These are phyloP conservation scores for Gymnoscopelus braueri DNA, from an alignment of 2,797 vertebrate genomes.

Conservation along the genomic window DNA sequence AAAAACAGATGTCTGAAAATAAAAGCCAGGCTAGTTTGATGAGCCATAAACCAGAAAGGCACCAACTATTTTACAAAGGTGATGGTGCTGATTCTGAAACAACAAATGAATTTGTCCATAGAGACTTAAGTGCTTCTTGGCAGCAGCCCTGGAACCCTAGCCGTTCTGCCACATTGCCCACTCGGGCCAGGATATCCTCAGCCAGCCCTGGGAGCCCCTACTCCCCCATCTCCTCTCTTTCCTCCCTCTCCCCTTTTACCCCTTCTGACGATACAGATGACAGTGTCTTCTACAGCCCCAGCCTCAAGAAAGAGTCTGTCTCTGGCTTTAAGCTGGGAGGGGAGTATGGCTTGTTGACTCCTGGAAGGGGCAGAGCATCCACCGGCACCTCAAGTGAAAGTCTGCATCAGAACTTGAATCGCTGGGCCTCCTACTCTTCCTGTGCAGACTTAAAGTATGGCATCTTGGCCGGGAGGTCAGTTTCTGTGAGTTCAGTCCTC, in stretches of 20 bases:
- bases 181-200: slow-evolving; percentile 52
- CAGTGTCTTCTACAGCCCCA: slow-evolving; percentile 78
- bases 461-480: slow-evolving; percentile 74
- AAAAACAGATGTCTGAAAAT: slow-evolving; percentile 31
- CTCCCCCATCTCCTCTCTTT: slow-evolving; percentile 69
- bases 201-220: slow-evolving; percentile 67
- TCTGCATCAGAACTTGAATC: slow-evolving; percentile 39
- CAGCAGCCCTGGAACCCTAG: slow-evolving; percentile 25
- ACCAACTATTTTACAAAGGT: slow-evolving; percentile 35
- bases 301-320: slow-evolving; percentile 56
- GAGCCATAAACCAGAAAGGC: slow-evolving; percentile 27
- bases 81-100: slow-evolving; percentile 38
- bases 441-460: slow-evolving; percentile 83
- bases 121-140: slow-evolving; percentile 48
- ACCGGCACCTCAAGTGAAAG: slow-evolving; percentile 55
- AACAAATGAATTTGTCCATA: slow-evolving; percentile 41
- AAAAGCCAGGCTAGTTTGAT: slow-evolving; percentile 34
- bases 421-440: slow-evolving; percentile 51
- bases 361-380: slow-evolving; percentile 60
- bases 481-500: slow-evolving; percentile 79
- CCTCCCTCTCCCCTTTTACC: slow-evolving; percentile 59
- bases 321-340: slow-evolving; percentile 64
- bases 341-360: slow-evolving; percentile 41
- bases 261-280: slow-evolving; percentile 67
- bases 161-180: slow-evolving; percentile 42